Evolutionary conservation across 30 jellyfish, hydroid and myxozoan genomes (phyloP).

Genomic region (Nemopilema nomurai): DNA sequence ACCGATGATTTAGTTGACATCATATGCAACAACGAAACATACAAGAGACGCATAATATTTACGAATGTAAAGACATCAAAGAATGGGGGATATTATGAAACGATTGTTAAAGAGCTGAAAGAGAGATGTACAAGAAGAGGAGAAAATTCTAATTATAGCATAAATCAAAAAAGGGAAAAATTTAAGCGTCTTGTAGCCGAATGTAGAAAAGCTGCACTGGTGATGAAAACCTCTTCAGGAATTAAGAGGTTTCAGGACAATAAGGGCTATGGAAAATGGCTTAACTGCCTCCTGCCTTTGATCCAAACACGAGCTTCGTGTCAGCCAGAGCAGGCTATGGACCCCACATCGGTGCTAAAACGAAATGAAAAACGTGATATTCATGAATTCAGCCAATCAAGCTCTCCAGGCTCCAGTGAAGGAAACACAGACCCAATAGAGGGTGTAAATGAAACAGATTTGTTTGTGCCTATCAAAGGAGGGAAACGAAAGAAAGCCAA

Average conservation of each 20-base stretch:
- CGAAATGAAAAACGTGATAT: neutral
- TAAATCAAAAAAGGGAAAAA: neutral
- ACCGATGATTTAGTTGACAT: no score
- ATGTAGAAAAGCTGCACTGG: conserved; percentile 38
- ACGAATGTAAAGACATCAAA: no score
- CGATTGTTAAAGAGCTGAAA: no score
- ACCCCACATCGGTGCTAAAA: conserved; percentile 27
- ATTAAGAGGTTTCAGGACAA: conserved; percentile 52
- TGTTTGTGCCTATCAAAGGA: conserved; percentile 44
- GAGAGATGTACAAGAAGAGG: no score
- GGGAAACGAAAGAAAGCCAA: conserved; percentile 14
- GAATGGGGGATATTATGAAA: no score
- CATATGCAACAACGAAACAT: no score
- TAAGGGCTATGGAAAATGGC: conserved; percentile 29
- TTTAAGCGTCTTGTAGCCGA: conserved; percentile 19
- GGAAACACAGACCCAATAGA: conserved; percentile 3
- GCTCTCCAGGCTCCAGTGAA: conserved; percentile 9
- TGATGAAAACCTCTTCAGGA: conserved; percentile 37
- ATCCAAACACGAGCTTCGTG: conserved; percentile 54
- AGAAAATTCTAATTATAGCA: neutral
- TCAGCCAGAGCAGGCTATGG: conserved; percentile 65
- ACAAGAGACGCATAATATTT: no score
- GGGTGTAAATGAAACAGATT: neutral
- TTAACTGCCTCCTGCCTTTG: conserved; percentile 19
- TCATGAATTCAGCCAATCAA: neutral